Conservation (phyloP, 2,888 invertebrate genomes). For the Tillus elongatus region DNA sequence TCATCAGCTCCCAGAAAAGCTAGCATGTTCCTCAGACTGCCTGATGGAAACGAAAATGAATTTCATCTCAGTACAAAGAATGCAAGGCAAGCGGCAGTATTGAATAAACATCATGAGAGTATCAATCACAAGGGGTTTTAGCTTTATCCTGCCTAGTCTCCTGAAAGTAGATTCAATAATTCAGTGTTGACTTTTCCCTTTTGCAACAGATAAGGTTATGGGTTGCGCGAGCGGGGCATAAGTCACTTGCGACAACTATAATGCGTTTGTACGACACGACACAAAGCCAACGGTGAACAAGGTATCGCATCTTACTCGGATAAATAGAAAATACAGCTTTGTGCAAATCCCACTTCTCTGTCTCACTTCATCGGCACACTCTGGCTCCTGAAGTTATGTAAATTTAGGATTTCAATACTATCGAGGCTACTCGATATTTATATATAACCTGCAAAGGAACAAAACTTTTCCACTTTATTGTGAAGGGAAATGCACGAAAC, state of each 20-base stretch:
- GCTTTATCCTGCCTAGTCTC: slow-evolving; percentile 30
- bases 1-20: neutral
- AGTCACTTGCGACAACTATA: slow-evolving; percentile 13
- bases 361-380: too few relatives aligned
- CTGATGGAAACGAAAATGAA: slow-evolving; percentile 22
- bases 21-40: neutral
- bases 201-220: slow-evolving; percentile 20
- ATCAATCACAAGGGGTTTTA: slow-evolving; percentile 33
- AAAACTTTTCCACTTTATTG: too few relatives aligned
- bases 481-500: too few relatives aligned
- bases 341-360: too few relatives aligned
- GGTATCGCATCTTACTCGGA: too few relatives aligned
- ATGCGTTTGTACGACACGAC: too few relatives aligned
- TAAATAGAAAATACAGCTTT: too few relatives aligned
- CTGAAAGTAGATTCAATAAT: slow-evolving; percentile 33
- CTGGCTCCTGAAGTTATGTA: too few relatives aligned
- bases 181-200: slow-evolving; percentile 32
- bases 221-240: slow-evolving; percentile 18
- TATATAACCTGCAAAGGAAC: too few relatives aligned
- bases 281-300: too few relatives aligned
- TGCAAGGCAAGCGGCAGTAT: slow-evolving; percentile 21
- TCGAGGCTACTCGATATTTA: too few relatives aligned
- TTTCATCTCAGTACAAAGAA: slow-evolving; percentile 20
- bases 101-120: slow-evolving; percentile 34
- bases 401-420: too few relatives aligned